Base-by-base conservation (phyloP, 2,113 vertebrate genomes). In the Sylvietta virens region DNA sequence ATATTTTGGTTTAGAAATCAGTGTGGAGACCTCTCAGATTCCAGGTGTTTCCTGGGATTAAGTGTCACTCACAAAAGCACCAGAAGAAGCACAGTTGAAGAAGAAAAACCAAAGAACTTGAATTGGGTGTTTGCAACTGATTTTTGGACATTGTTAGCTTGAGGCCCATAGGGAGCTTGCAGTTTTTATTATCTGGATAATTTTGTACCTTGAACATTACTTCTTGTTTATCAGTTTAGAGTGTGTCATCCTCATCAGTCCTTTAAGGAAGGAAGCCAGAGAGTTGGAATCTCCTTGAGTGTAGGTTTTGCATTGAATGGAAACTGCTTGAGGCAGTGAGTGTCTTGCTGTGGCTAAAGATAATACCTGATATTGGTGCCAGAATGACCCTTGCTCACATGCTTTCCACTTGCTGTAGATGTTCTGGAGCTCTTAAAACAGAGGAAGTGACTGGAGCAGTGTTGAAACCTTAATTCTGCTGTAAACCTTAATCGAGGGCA, bases 361-460 rank as follows among this genome's bases (percentile, higher is more conserved):
- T 21, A 19, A 13, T 23, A 3, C 15, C 28, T 2, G 12, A 3
- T 9, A 1, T 11, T 67, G n/a, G 9, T 72, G 35, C 57, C 44
- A 67, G 23, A 76, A 42, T 74, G 37, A 15, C 26, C 39, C 1
- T 1, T 67, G 26, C 42, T 81, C 18, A 27, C 0, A 0, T 56
- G 21, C 33, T 51, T 76, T 76, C 20, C 3, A 7, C 24, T 70
- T 81, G 44, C 31, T 86, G 4, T 7, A 57, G 15, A 5, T 51
- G 9, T 70, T 82, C n/a, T 53, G 13, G 44, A 51, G 51, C 10
- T 65, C 28, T 40, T 28, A 15, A 56, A 79, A 35, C 3, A 54
- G 17, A 33, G 26, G 6, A 53, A 57, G 23, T 37, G 37, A 17
- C 10, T 73, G n/a, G 45, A 84, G 58, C 37, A 60, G 11, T 51